phyloP scores from a whole-genome alignment of 2,888 invertebrate genomes.

The Chorisops tibialis region DNA sequence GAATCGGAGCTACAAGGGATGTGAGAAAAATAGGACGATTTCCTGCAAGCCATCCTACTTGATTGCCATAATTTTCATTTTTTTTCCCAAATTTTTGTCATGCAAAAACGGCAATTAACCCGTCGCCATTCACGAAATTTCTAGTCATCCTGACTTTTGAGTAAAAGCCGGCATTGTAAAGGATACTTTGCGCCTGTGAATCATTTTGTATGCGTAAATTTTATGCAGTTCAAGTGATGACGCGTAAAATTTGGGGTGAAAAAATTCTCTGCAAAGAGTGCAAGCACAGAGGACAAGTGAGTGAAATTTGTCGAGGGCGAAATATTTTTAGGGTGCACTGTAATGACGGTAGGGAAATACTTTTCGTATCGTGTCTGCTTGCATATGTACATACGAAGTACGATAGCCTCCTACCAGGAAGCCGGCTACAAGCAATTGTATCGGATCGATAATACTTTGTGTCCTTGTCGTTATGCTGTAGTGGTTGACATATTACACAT shows the following conservation, averaged over 20 bases:
- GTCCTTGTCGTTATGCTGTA: not conserved
- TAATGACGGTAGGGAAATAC: not conserved
- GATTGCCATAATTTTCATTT: not conserved
- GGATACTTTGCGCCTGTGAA: not conserved
- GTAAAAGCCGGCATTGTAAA: slow-evolving; percentile 12
- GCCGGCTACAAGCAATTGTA: slow-evolving; percentile 18
- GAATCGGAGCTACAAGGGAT: not conserved
- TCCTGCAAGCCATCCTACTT: not conserved
- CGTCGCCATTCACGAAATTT: not conserved
- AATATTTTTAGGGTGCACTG: not conserved
- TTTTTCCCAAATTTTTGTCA: not conserved
- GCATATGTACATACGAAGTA: too few relatives aligned
- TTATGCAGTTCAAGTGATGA: not conserved
- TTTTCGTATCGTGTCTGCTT: too few relatives aligned
- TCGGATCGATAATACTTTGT: slow-evolving; percentile 17
- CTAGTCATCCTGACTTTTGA: not conserved
- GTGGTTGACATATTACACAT: too few relatives aligned
- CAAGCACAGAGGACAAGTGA: slow-evolving; percentile 11
- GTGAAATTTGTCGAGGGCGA: not conserved
- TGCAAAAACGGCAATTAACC: not conserved
- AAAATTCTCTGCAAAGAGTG: slow-evolving; percentile 3
- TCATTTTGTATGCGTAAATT: not conserved
- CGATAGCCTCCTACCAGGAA: not conserved
- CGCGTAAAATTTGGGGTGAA: slow-evolving; percentile 13
- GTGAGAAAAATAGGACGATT: not conserved